phyloP scores from a whole-genome alignment of 2,113 vertebrate genomes.

The Phaetusa simplex region DNA sequence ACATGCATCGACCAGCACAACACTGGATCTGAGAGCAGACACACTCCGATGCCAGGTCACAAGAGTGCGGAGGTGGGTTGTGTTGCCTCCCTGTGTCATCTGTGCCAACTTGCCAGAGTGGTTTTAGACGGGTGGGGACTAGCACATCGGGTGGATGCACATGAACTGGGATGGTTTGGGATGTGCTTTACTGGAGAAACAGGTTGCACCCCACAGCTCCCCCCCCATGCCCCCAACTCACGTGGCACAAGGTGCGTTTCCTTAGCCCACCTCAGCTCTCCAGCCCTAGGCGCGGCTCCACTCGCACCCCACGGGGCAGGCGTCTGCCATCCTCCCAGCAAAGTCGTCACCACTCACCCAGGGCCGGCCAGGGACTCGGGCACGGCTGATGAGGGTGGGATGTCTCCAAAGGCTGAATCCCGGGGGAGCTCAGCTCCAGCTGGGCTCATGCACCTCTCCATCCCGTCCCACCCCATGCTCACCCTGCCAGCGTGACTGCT shows the following conservation, averaged over 20 bases:
- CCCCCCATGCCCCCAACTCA: fast-evolving
- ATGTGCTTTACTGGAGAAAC: neutral
- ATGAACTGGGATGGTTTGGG: neutral
- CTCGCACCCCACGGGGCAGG: too few species aligned
- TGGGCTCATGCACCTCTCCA: too few species aligned
- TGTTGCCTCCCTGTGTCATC: neutral
- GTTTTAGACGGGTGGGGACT: neutral
- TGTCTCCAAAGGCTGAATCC: neutral
- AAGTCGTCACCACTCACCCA: neutral
- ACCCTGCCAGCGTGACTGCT: fast-evolving
- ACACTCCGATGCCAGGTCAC: neutral
- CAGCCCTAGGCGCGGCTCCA: neutral
- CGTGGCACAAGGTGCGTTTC: neutral
- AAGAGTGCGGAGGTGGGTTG: neutral
- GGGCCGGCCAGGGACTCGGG: too few species aligned
- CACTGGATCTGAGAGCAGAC: neutral
- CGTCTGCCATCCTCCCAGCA: fast-evolving
- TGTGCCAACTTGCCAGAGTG: neutral
- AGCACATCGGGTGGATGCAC: neutral
- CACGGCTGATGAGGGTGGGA: neutral
- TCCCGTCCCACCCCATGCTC: fast-evolving
- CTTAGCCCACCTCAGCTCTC: neutral
- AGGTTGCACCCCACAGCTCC: neutral
- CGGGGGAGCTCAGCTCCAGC: neutral
- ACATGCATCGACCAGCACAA: fast-evolving